phyloP scores from a whole-genome alignment of 2,888 invertebrate genomes.

The Trichopoda pennipes region DNA sequence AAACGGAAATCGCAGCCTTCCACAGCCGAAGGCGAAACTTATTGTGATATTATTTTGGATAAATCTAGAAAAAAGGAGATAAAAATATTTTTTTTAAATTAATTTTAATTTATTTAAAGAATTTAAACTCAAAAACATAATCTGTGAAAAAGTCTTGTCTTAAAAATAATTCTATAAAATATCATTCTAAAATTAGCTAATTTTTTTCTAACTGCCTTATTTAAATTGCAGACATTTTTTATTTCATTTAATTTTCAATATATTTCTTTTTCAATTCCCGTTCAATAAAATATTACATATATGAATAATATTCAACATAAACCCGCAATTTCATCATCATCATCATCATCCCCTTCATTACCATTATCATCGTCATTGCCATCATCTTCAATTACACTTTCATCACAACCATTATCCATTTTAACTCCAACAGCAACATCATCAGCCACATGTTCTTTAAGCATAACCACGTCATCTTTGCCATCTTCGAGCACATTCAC shows the following conservation, averaged over 20 bases:
- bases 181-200: background rate
- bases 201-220: slow-evolving; percentile 1
- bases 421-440: slow-evolving; percentile 50
- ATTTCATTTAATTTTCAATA: slow-evolving; percentile 45
- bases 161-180: slow-evolving; percentile 29
- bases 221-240: slow-evolving; percentile 41
- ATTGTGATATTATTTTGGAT: slow-evolving; percentile 56
- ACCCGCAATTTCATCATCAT: slow-evolving; percentile 69
- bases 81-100: slow-evolving; percentile 10
- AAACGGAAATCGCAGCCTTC: slow-evolving; percentile 26
- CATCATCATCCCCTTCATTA: slow-evolving; percentile 64
- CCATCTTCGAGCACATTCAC: slow-evolving; percentile 54
- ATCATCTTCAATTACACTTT: slow-evolving; percentile 37
- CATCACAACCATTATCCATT: slow-evolving; percentile 62
- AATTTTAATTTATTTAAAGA: slow-evolving; percentile 1
- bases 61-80: slow-evolving; percentile 10
- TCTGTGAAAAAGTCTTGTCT: slow-evolving; percentile 57
- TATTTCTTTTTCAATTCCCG: slow-evolving; percentile 57
- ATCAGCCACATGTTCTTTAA: background rate
- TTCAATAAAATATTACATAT: slow-evolving; percentile 69
- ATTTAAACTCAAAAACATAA: slow-evolving; percentile 18
- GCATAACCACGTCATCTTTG: slow-evolving; percentile 29
- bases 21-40: slow-evolving; percentile 25
- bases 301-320: slow-evolving; percentile 76
- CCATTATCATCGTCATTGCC: slow-evolving; percentile 67